Conservation (phyloP, 2,888 invertebrate species). For the Anoplius nigerrimus region DNA sequence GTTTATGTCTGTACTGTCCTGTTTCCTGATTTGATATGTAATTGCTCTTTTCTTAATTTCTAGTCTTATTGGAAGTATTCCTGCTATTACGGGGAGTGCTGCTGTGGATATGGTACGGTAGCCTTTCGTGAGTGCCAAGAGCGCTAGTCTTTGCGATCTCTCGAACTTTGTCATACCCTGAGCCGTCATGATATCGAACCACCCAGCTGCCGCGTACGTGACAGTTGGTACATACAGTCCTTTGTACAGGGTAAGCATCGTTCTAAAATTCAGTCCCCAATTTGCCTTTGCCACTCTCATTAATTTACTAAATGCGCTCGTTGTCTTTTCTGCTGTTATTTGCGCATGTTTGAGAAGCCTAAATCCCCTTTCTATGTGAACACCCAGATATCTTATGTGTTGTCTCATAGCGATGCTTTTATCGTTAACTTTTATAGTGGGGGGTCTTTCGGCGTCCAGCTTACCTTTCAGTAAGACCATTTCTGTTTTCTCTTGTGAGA, state of each 20-base stretch:
- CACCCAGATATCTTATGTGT: background rate
- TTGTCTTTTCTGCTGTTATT: conserved; percentile 15
- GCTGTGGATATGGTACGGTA: conserved; percentile 6
- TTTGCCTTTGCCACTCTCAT: conserved; percentile 5
- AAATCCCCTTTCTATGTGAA: background rate
- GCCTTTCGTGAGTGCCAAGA: background rate
- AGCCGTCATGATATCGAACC: conserved; percentile 16
- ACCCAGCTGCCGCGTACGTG: conserved; percentile 31
- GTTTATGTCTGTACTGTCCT: too few species aligned
- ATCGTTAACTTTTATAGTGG: background rate
- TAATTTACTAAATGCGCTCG: background rate
- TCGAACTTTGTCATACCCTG: background rate
- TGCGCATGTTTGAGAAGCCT: conserved; percentile 5
- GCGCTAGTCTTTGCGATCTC: background rate
- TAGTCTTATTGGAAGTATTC: conserved; percentile 2
- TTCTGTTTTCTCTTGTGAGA: background rate
- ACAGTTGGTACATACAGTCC: conserved; percentile 27
- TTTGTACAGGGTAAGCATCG: conserved; percentile 24
- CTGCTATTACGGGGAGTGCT: conserved; percentile 5
- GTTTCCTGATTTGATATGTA: too few species aligned
- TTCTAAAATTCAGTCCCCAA: conserved; percentile 29
- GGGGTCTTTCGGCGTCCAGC: background rate
- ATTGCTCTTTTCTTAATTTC: too few species aligned
- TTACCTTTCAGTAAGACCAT: conserved; percentile 17
- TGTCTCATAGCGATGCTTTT: background rate